These are phyloP conservation scores for Uropsilus gracilis DNA, from an alignment of 2,113 vertebrate species.

Conservation along the genomic window DNA sequence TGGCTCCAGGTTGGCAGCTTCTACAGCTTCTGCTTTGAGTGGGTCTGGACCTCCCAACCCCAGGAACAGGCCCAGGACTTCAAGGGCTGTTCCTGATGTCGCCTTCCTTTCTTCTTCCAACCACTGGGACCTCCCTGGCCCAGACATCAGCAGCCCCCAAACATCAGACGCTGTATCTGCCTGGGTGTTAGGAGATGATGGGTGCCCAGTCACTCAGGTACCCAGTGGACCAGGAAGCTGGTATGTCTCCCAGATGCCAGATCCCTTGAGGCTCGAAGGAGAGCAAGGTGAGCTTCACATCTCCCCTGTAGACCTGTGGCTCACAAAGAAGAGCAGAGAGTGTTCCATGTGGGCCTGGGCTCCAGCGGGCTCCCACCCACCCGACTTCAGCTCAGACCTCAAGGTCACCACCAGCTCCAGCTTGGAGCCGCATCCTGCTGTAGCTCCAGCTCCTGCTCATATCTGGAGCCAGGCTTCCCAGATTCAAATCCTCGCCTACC, in stretches of 20 bases:
- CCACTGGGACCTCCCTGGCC: neutral
- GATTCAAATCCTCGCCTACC: neutral
- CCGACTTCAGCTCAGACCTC: neutral
- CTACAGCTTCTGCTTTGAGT: neutral
- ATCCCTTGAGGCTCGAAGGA: neutral
- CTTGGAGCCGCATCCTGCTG: rapidly evolving
- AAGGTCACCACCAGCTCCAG: neutral
- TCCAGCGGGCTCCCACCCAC: rapidly evolving
- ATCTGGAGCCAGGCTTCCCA: neutral
- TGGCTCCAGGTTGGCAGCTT: neutral
- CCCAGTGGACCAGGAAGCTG: neutral
- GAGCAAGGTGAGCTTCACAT: neutral
- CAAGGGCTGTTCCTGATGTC: rapidly evolving
- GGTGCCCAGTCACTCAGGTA: neutral
- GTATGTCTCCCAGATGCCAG: neutral
- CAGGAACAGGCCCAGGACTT: neutral
- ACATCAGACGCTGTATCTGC: neutral
- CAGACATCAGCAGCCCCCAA: neutral
- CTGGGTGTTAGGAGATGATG: neutral
- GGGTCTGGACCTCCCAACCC: neutral
- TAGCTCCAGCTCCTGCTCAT: neutral
- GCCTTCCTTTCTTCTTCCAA: neutral
- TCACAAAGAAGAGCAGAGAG: neutral
- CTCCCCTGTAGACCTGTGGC: neutral
- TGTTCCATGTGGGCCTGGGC: neutral